Evolutionary conservation across 2,888 invertebrate genomes (phyloP).

Genomic region (Dione vanillae): DNA sequence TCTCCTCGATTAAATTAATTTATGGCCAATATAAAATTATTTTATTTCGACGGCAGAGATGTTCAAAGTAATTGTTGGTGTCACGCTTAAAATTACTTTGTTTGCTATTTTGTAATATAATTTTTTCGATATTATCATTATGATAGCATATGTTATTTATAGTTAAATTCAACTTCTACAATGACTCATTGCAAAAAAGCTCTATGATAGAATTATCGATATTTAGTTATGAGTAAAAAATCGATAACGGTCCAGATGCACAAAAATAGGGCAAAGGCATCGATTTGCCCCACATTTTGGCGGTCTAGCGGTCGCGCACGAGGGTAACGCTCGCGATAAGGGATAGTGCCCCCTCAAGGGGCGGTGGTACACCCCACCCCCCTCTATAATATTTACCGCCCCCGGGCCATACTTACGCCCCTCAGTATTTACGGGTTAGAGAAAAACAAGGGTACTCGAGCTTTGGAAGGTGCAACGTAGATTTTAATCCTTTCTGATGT

Average conservation of each 20-base stretch:
- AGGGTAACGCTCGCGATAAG: slow-evolving; percentile 84
- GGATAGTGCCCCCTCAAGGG: slow-evolving; percentile 79
- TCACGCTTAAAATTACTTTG: slow-evolving; percentile 70
- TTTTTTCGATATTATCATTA: no score
- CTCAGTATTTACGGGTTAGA: slow-evolving; percentile 84
- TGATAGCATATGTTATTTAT: neutral
- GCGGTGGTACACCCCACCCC: slow-evolving; percentile 69
- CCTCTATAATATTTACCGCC: slow-evolving; percentile 84
- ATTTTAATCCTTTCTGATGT: slow-evolving; percentile 85
- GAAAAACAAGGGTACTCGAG: slow-evolving; percentile 85
- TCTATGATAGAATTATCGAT: slow-evolving; percentile 45
- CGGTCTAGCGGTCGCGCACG: slow-evolving; percentile 79
- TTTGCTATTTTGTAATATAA: slow-evolving; percentile 59
- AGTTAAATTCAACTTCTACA: neutral
- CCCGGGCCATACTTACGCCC: slow-evolving; percentile 84
- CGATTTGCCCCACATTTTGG: slow-evolving; percentile 84
- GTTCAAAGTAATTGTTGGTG: slow-evolving; percentile 70
- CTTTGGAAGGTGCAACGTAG: slow-evolving; percentile 84
- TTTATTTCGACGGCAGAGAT: slow-evolving; percentile 65
- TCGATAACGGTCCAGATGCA: slow-evolving; percentile 84
- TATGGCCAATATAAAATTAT: slow-evolving; percentile 73
- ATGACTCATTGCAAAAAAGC: neutral
- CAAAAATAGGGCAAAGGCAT: slow-evolving; percentile 82
- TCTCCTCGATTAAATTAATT: slow-evolving; percentile 52
- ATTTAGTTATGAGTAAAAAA: slow-evolving; percentile 57